These are phyloP conservation scores for Drosophila chauvacae DNA, from an alignment of 1,140 invertebrate genomes.

Conservation along the genomic window DNA sequence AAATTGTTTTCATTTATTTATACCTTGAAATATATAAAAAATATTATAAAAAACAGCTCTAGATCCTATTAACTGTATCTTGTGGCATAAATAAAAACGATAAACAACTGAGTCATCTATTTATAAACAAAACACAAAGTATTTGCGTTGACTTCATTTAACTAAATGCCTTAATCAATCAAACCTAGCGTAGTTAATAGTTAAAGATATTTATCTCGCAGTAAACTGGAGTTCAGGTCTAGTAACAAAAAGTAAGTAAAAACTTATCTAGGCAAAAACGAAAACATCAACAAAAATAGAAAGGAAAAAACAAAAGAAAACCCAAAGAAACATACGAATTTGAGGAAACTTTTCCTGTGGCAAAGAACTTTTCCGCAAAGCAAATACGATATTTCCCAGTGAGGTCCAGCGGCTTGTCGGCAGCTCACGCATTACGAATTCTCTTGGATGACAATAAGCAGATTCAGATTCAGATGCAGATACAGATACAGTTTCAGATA, in stretches of 20 bases:
- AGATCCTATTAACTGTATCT: no score
- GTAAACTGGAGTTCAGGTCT: neutral
- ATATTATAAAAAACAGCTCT: no score
- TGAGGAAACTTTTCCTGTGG: slow-evolving; percentile 19
- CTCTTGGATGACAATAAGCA: slow-evolving; percentile 53
- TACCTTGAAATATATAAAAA: no score
- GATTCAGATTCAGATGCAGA: slow-evolving; percentile 34
- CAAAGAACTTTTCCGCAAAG: slow-evolving; percentile 25
- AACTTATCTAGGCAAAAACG: neutral
- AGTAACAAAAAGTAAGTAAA: neutral
- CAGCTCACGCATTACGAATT: slow-evolving; percentile 20
- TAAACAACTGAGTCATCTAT: no score
- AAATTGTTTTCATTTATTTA: no score
- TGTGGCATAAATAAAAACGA: no score
- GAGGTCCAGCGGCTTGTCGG: slow-evolving; percentile 2
- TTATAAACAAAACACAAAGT: no score
- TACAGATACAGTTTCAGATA: slow-evolving; percentile 35
- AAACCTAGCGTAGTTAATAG: neutral
- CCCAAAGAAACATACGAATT: slow-evolving; percentile 1
- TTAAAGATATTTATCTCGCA: neutral
- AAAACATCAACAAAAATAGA: neutral
- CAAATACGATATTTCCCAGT: slow-evolving; percentile 23
- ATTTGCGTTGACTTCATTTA: neutral
- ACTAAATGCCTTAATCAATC: slow-evolving; percentile 2
- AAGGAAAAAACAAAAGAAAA: neutral